Evolutionary conservation across 23 tunicate genomes (phyloP).

Genomic region (Styela plicata): DNA sequence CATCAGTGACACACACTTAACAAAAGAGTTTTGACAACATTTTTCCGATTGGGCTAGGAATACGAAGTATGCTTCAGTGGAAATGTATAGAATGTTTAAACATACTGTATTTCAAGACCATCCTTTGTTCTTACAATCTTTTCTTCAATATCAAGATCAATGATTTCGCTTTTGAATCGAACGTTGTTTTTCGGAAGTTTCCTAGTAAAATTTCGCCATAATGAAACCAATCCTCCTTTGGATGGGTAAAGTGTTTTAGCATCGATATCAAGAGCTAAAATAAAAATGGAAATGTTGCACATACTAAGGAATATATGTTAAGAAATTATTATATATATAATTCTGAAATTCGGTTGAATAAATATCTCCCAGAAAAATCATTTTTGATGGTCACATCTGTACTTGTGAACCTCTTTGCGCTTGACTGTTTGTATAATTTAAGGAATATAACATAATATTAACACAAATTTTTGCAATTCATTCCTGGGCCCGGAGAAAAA

Average conservation of each 20-base stretch:
- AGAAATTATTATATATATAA: not conserved
- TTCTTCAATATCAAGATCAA: slow-evolving; percentile 67
- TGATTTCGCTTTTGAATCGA: slow-evolving; percentile 74
- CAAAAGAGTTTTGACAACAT: no score
- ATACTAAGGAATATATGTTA: not conserved
- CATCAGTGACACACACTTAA: no score
- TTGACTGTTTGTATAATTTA: no score
- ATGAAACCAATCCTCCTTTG: slow-evolving; percentile 71
- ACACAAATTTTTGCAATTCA: no score
- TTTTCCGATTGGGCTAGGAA: no score
- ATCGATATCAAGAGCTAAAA: slow-evolving; percentile 11
- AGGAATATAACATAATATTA: no score
- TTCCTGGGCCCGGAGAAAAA: no score
- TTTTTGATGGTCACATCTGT: not conserved
- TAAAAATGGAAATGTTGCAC: not conserved
- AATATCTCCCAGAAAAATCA: not conserved
- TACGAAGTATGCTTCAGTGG: not conserved
- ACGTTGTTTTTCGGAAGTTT: slow-evolving; percentile 65
- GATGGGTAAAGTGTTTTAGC: slow-evolving; percentile 48
- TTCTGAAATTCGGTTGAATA: no score
- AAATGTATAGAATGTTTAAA: not conserved
- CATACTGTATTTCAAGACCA: slow-evolving; percentile 84
- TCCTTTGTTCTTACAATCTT: slow-evolving; percentile 61
- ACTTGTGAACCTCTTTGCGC: no score
- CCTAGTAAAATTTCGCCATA: slow-evolving; percentile 72